phyloP scores from a whole-genome alignment of 2,888 invertebrate genomes.

The Heliconius hortense region DNA sequence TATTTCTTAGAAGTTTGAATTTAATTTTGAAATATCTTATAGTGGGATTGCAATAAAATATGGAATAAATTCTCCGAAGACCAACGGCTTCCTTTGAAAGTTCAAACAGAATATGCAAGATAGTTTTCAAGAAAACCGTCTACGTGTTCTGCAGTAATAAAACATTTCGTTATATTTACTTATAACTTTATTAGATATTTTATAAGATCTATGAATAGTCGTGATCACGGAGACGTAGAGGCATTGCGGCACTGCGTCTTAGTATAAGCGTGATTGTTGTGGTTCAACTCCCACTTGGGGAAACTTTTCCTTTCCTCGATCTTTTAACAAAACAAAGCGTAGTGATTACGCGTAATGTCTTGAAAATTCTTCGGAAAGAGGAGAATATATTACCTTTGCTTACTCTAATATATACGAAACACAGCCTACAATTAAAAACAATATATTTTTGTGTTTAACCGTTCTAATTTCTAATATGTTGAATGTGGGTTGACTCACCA shows the following conservation, averaged over 20 bases:
- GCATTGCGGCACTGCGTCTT: too few species aligned
- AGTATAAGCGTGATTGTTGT: too few species aligned
- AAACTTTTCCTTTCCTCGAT: too few species aligned
- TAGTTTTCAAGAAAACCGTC: constrained; percentile 17
- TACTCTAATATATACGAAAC: background rate
- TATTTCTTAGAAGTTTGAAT: constrained; percentile 12
- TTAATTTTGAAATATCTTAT: constrained; percentile 25
- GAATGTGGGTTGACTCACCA: too few species aligned
- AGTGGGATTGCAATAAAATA: constrained; percentile 21
- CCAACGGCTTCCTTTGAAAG: constrained; percentile 26
- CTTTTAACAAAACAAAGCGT: too few species aligned
- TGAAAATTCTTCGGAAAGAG: background rate
- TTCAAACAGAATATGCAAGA: constrained; percentile 28
- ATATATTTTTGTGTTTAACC: background rate
- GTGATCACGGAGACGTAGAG: too few species aligned
- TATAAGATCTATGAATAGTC: too few species aligned
- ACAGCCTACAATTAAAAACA: background rate
- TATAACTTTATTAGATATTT: background rate
- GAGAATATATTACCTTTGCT: background rate
- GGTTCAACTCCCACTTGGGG: too few species aligned
- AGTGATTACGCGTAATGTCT: too few species aligned
- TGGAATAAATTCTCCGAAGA: constrained; percentile 24
- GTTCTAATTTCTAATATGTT: too few species aligned
- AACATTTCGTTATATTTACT: constrained; percentile 3
- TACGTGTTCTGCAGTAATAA: constrained; percentile 20